Conservation (phyloP, 2,113 vertebrate species). For the Hyaena hyaena region DNA sequence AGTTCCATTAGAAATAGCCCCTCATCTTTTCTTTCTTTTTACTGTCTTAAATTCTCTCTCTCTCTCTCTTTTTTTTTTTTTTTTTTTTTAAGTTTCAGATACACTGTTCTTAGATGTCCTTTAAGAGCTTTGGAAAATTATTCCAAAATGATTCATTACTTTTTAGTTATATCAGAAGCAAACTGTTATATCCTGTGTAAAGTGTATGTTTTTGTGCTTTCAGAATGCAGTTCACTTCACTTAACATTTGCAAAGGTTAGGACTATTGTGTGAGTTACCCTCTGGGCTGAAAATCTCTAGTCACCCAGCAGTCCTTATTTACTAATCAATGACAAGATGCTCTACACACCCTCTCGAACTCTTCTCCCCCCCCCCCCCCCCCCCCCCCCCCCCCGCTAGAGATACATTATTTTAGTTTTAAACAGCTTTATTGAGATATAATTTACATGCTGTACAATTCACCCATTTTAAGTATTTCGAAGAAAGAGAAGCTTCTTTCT, state of each 20-base stretch:
- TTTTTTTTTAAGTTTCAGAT: not conserved
- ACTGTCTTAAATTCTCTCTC: not conserved
- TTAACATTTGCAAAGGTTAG: not conserved
- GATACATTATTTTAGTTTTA: conserved; percentile 1
- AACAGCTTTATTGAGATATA: conserved; percentile 46
- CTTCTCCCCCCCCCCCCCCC: not conserved
- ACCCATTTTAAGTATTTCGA: conserved; percentile 34
- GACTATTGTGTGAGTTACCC: conserved; percentile 16
- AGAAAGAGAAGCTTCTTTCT: conserved; percentile 61
- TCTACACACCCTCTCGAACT: not conserved
- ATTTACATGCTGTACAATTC: conserved; percentile 22
- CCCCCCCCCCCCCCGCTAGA: not conserved
- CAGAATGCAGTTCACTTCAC: not conserved
- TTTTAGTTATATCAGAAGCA: conserved; percentile 41
- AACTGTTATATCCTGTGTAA: not conserved
- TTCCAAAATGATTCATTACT: not conserved
- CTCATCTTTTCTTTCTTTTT: conserved; percentile 6
- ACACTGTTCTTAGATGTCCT: not conserved
- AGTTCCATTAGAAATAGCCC: not conserved
- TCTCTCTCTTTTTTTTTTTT: not conserved
- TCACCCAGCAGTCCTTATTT: not conserved
- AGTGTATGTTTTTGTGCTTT: not conserved
- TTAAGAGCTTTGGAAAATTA: conserved; percentile 48
- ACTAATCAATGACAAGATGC: not conserved
- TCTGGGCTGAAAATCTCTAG: not conserved